Evolutionary conservation across 2,797 vertebrate genomes (phyloP), one percentile per base, ranked within the genome.

Genomic region (Periophthalmus magnuspinnatus): DNA sequence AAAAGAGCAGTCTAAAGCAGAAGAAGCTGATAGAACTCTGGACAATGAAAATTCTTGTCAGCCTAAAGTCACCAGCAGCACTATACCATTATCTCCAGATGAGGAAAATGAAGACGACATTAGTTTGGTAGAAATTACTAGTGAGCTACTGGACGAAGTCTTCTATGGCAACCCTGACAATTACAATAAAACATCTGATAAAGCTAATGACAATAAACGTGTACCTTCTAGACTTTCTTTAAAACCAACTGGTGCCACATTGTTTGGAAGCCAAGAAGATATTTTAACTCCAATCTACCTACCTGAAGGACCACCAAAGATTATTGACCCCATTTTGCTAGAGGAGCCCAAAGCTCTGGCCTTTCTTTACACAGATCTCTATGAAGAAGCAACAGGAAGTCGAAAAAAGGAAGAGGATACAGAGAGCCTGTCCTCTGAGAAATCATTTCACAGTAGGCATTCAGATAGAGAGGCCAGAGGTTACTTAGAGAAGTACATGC

Each of bases 401-500:
- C 85, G 92, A 33, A 81, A 80, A 72, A 94, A 89, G 72, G 93
- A 94, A 1, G 95, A 96, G 19, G 96, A 96, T 56, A 81, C 90
- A 6, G 94, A 95, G 78, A 96, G 95, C 48, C 56, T 92, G 72
- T 89, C 88, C 60, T 96, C 95, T 5, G 95, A 95, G 78, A 92
- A 90, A 11, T 95, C 96, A 33, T 96, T 97, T 81, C 95, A 95
- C 76, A 95, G 94, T 8, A 92, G 94, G 80, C 87, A 93, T 77
- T 97, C 95, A 70, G 95, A 97, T 77, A 84, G 90, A 2, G 95
- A 97, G 74, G 95, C 96, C 78, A 93, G 94, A 76, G 94, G 96
- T 0, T 97, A 97, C 90, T 92, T 97, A 76, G 95, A 99, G 92
- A 98, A 97, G 84, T 97, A 96, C 16, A 93, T 89, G 75, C 94